Evolutionary conservation across 2,888 invertebrate genomes (phyloP), one percentile per base, ranked within the genome.

Genomic region (Ichneumoninae sp.): DNA sequence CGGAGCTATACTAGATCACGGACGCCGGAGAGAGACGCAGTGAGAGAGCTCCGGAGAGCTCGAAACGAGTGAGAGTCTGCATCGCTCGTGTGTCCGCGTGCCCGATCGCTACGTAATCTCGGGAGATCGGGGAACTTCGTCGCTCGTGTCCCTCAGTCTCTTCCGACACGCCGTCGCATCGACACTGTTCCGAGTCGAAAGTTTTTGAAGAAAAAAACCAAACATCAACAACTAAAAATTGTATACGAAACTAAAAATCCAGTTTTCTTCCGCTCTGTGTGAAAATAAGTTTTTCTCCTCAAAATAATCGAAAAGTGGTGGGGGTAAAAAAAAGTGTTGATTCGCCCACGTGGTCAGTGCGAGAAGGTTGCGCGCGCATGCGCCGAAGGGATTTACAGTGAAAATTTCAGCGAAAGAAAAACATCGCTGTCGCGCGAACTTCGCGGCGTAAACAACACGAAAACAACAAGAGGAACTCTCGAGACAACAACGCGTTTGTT

Each of bases 1-100:
- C 36, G 2, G 19, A 65, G 66, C 76, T 76, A 66, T 76, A 66
- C 52, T 66, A 54, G 76, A 76, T 76, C 66, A 66, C 76, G 76
- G 66, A 76, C 76, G 66, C 16, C 40, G 40, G 66, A 76, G 60
- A 63, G 74, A 74, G 44, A 68, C 16, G 26, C 57, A n/a, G 22
- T 36, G 26, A 73, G 26, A 71, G 36, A 22, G 3, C 44, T 4
- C n/a, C 47, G 26, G 47, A 60, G 60, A 63, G 30, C 60, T 63
- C 30, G 30, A 63, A 30, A 63, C 40, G 63, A 74, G 75, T 52
- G 75, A 75, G 75, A 75, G 75, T 74, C 73, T 44, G 44, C 50
- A 7, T 36, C 52, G 16, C 22, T 19, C 4, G 36, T 33, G 54
- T 57, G 40, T 36, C 40, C 60, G 30, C 60, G 30, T 63, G 33